phyloP scores from a whole-genome alignment of 2,888 invertebrate species.

The Pilophorus perplexus region DNA sequence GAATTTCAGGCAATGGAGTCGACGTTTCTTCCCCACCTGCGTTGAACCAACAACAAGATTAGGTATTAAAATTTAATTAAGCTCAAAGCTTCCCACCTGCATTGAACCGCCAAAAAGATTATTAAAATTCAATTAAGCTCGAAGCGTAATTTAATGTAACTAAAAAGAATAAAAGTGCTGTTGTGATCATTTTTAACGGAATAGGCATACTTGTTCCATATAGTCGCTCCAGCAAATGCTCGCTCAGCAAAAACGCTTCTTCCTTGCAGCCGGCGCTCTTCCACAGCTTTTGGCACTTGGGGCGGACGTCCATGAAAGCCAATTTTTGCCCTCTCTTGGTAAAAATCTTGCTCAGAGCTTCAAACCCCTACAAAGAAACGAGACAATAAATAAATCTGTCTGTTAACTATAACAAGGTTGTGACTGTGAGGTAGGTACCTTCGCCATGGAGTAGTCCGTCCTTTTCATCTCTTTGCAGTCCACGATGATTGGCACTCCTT shows the following conservation, averaged over 20 bases:
- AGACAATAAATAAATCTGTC: too few species aligned
- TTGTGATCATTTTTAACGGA: too few species aligned
- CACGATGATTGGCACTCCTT: conserved; percentile 58
- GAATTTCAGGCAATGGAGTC: too few species aligned
- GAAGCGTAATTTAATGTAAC: too few species aligned
- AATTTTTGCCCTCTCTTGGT: conserved; percentile 56
- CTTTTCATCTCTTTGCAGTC: conserved; percentile 65
- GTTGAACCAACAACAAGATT: too few species aligned
- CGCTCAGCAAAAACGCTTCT: conserved; percentile 22
- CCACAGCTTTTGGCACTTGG: conserved; percentile 45
- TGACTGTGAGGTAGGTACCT: conserved; percentile 54
- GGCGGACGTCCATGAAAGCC: conserved; percentile 55
- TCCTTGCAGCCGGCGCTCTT: conserved; percentile 36
- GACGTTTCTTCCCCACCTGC: too few species aligned
- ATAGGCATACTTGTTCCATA: conserved; percentile 10
- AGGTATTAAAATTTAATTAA: too few species aligned
- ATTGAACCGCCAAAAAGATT: too few species aligned
- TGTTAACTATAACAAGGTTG: background rate
- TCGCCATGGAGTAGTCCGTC: conserved; percentile 67
- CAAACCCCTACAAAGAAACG: too few species aligned
- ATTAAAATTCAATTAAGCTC: too few species aligned
- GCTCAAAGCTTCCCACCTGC: too few species aligned
- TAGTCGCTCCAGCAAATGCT: conserved; percentile 8
- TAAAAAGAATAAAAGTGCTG: too few species aligned
- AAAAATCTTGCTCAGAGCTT: conserved; percentile 59